Percentiles rank a stretch among this genome's conserved stretches.
Evolutionary conservation across 2,888 invertebrate species (phyloP).

Genomic region (Tigriopus californicus): DNA sequence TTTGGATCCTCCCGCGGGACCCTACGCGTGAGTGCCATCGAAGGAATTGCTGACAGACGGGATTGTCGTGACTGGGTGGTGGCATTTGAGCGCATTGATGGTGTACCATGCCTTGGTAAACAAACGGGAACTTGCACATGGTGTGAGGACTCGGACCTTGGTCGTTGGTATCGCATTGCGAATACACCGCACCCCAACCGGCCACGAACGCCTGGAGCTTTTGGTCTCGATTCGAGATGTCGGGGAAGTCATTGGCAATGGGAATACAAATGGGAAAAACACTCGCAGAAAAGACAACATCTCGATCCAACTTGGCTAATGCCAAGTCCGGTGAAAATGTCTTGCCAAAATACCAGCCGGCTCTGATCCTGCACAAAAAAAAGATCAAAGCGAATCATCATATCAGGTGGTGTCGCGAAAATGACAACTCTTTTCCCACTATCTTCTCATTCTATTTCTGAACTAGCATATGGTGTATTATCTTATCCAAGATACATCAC

Average conservation of each 20-base stretch:
- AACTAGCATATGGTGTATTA: too few relatives aligned
- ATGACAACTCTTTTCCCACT: too few relatives aligned
- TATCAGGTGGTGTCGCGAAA: too few relatives aligned
- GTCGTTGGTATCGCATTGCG: slow-evolving; percentile 3
- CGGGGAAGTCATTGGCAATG: background rate
- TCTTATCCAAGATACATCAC: too few relatives aligned
- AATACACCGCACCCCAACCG: slow-evolving; percentile 2
- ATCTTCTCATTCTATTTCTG: too few relatives aligned
- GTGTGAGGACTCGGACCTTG: background rate
- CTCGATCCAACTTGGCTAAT: background rate
- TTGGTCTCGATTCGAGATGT: background rate
- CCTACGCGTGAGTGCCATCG: background rate
- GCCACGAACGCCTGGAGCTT: background rate
- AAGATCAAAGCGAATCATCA: background rate
- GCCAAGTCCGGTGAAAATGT: slow-evolving; percentile 5
- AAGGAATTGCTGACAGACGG: background rate
- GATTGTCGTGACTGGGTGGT: background rate
- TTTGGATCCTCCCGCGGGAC: background rate
- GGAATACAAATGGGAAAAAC: slow-evolving; percentile 7
- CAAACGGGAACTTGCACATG: slow-evolving; percentile 11
- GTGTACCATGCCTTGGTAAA: background rate
- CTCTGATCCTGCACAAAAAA: background rate
- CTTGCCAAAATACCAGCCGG: slow-evolving; percentile 2
- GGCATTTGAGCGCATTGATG: background rate
- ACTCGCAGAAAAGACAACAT: background rate